Evolutionary conservation across 1,140 invertebrate genomes (phyloP).

Genomic region (Drosophila sp.): DNA sequence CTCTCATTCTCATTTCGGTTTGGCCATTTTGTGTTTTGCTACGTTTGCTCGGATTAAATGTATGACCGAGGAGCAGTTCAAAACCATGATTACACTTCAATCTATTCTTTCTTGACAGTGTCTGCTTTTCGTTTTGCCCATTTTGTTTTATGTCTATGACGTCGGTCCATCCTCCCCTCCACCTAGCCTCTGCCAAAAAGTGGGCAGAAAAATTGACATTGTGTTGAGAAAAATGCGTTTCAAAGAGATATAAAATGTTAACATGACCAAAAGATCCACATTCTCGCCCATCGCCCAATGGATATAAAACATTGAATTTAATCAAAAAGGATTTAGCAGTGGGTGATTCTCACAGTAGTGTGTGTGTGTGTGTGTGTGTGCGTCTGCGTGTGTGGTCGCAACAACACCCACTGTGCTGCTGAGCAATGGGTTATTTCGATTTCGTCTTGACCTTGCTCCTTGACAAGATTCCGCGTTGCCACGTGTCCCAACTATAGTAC

Average conservation of each 20-base stretch:
- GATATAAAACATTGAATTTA: constrained; percentile 84
- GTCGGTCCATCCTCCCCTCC: background rate
- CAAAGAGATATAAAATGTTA: constrained; percentile 82
- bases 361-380: background rate
- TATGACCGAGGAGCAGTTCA: constrained; percentile 79
- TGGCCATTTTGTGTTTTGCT: constrained; percentile 77
- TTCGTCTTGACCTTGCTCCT: constrained; percentile 71
- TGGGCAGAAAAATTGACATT: constrained; percentile 47
- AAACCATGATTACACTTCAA: constrained; percentile 83
- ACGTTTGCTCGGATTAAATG: constrained; percentile 79
- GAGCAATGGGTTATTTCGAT: constrained; percentile 64
- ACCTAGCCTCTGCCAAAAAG: constrained; percentile 1
- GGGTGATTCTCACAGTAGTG: constrained; percentile 9
- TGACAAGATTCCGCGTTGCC: constrained; percentile 68
- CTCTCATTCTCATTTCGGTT: constrained; percentile 69
- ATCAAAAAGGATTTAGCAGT: constrained; percentile 80
- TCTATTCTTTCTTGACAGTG: constrained; percentile 66
- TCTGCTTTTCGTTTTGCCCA: constrained; percentile 62
- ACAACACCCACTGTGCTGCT: constrained; percentile 4
- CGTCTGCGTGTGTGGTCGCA: background rate
- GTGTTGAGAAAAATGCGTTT: constrained; percentile 76
- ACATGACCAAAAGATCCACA: constrained; percentile 57
- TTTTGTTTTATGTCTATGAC: constrained; percentile 75
- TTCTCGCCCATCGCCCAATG: constrained; percentile 50
- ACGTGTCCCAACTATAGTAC: constrained; percentile 53